Evolutionary conservation across 2,113 vertebrate genomes (phyloP).

Genomic region (Nesoenas mayeri): DNA sequence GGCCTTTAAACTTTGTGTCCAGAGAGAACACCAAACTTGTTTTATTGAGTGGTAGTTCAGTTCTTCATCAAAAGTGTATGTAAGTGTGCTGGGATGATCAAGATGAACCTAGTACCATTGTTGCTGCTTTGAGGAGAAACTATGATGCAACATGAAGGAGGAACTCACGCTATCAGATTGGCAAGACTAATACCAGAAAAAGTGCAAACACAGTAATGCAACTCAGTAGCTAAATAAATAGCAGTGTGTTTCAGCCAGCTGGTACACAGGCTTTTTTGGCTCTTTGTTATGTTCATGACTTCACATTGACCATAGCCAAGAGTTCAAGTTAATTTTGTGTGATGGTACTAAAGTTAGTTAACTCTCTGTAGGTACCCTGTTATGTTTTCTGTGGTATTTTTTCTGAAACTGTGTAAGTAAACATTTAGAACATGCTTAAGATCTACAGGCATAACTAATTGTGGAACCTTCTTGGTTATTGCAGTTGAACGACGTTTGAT

Average conservation of each 20-base stretch:
- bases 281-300: neutral
- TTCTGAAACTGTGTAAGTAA: neutral
- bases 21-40: neutral
- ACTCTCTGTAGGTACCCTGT: neutral
- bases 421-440: neutral
- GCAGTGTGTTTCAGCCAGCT: neutral
- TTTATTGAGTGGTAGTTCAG: neutral
- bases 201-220: neutral
- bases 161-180: neutral
- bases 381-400: neutral
- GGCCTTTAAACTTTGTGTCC: neutral
- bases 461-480: neutral
- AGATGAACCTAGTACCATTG: neutral
- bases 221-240: neutral
- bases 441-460: neutral
- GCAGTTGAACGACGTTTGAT: neutral
- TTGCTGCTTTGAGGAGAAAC: neutral
- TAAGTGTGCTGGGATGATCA: fast-evolving
- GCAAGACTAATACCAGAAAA: neutral
- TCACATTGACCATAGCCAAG: fast-evolving
- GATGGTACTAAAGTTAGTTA: neutral
- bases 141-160: neutral
- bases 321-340: neutral
- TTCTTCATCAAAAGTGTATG: neutral
- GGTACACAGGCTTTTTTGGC: neutral